These are phyloP conservation scores for Odontothrips loti DNA, from an alignment of 2,888 invertebrate genomes.

Conservation along the genomic window DNA sequence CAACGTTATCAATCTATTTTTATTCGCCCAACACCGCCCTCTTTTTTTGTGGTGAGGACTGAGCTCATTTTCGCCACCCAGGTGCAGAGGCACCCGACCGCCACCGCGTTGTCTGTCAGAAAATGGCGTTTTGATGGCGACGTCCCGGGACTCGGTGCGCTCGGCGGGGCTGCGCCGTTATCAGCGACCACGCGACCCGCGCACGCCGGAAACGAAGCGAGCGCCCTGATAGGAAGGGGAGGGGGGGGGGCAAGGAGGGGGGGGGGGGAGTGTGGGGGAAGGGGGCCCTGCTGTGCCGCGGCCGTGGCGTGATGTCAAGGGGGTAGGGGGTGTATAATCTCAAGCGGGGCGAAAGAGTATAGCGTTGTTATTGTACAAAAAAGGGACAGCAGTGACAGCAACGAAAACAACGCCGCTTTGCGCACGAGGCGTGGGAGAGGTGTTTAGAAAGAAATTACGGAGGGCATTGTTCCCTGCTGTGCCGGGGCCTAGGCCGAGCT, in stretches of 20 bases:
- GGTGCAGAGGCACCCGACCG: neutral
- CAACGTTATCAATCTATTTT: no score
- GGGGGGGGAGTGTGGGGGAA: neutral
- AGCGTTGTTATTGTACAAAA: no score
- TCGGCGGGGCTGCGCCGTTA: neutral
- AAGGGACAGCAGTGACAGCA: no score
- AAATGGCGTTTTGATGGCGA: constrained; percentile 20
- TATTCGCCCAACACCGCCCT: no score
- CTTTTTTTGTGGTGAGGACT: no score
- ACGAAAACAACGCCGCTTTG: no score
- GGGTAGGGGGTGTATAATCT: neutral
- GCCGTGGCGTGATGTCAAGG: neutral
- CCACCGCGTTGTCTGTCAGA: neutral
- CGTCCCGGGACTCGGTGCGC: neutral
- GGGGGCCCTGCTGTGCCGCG: no score
- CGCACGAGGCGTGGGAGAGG: no score
- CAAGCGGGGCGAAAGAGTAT: neutral
- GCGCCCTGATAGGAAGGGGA: neutral
- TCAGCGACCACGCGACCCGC: neutral
- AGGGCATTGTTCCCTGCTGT: neutral
- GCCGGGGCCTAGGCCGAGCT: neutral
- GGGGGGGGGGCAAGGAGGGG: neutral
- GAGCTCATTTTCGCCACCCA: no score
- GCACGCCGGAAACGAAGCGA: neutral
- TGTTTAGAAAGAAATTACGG: no score